Evolutionary conservation across 2,888 invertebrate genomes (phyloP).

Genomic region (Lasioglossum leucozonium): DNA sequence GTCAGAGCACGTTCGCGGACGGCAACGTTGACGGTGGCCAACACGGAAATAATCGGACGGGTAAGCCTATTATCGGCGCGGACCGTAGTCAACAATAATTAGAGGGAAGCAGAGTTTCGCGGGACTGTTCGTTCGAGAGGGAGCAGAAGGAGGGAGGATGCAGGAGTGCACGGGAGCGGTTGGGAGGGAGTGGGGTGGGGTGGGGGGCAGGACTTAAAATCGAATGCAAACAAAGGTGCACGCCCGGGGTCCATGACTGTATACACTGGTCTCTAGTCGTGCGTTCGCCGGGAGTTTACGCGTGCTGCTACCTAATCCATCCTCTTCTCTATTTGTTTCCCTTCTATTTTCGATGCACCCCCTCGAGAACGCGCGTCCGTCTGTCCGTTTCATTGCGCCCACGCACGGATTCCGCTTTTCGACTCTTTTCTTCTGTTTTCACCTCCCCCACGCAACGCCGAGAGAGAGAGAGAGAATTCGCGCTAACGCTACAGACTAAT

Average conservation of each 20-base stretch:
- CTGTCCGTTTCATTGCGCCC: conserved; percentile 30
- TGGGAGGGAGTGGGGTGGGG: conserved; percentile 17
- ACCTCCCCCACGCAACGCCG: neutral
- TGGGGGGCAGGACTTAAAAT: conserved; percentile 62
- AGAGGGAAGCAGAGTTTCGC: conserved; percentile 62
- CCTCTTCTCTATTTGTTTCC: conserved; percentile 61
- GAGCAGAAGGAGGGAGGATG: neutral
- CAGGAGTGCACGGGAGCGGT: neutral
- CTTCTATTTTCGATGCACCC: conserved; percentile 51
- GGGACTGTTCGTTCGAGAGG: conserved; percentile 30
- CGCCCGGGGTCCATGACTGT: conserved; percentile 27
- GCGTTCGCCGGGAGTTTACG: conserved; percentile 53
- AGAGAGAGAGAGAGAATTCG: neutral
- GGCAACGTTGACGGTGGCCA: conserved; percentile 36
- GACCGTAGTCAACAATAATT: conserved; percentile 67
- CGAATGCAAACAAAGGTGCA: conserved; percentile 62
- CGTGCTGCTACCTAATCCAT: conserved; percentile 62
- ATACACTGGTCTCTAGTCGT: conserved; percentile 35
- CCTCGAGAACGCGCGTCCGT: conserved; percentile 28
- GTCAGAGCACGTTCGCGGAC: conserved; percentile 37
- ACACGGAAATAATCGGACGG: conserved; percentile 59
- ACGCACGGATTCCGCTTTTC: conserved; percentile 22
- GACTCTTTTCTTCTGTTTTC: conserved; percentile 21
- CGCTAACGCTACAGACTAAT: conserved; percentile 33
- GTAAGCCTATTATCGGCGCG: conserved; percentile 66